Percentiles rank a stretch among this genome's conserved stretches.
Evolutionary conservation across 2,113 vertebrate species (phyloP).

Genomic region (Microtus montanus): DNA sequence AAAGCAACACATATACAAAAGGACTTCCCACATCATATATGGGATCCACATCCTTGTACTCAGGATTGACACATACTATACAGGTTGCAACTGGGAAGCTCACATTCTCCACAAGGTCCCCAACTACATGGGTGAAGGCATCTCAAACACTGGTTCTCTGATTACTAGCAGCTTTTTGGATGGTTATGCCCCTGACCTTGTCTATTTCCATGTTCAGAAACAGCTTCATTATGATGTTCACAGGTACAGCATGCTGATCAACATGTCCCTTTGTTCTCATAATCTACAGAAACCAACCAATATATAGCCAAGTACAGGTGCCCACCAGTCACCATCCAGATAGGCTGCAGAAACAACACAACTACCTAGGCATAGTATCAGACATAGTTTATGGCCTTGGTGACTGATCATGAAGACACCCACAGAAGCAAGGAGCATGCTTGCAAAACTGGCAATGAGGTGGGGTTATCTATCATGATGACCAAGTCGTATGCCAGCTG

Average conservation of each 20-base stretch:
- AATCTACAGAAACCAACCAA: constrained; percentile 88
- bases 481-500: constrained; percentile 91
- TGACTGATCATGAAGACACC: constrained; percentile 89
- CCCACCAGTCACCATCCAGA: constrained; percentile 91
- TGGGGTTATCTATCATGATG: constrained; percentile 94
- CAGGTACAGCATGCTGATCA: constrained; percentile 88
- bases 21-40: constrained; percentile 61
- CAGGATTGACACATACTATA: constrained; percentile 91
- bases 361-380: constrained; percentile 94
- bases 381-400: constrained; percentile 91
- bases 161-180: neutral
- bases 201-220: constrained; percentile 82
- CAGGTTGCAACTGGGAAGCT: constrained; percentile 89
- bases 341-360: constrained; percentile 91
- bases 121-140: constrained; percentile 91
- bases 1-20: no score
- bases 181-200: neutral
- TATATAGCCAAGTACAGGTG: constrained; percentile 88
- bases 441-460: constrained; percentile 92
- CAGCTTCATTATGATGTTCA: constrained; percentile 92
- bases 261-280: constrained; percentile 89
- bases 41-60: constrained; percentile 92
- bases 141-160: constrained; percentile 89
- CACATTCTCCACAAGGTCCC: constrained; percentile 93
- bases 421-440: constrained; percentile 91